phyloP scores from a whole-genome alignment of 2,888 invertebrate species.

The Folsomia manolachei region DNA sequence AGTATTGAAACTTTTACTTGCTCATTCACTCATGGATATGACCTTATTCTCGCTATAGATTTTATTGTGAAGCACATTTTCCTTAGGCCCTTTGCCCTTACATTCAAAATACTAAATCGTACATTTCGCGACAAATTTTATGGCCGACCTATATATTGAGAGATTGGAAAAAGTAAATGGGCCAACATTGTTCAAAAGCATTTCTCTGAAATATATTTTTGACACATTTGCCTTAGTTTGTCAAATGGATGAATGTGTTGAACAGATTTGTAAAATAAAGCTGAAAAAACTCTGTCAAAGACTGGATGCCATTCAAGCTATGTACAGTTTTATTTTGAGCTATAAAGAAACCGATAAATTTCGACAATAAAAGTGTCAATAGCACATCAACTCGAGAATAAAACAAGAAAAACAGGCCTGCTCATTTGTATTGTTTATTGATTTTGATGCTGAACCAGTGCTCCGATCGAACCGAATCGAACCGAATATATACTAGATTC shows the following conservation, averaged over 20 bases:
- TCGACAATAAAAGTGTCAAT: conserved; percentile 15
- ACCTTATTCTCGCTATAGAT: not conserved
- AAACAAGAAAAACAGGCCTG: conserved; percentile 11
- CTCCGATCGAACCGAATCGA: no score
- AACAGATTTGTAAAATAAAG: not conserved
- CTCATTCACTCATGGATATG: not conserved
- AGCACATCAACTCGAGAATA: conserved; percentile 17
- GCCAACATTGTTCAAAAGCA: not conserved
- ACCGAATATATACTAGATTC: no score
- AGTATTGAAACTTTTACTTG: not conserved
- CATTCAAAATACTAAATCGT: not conserved
- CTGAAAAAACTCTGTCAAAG: no score
- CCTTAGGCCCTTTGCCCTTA: not conserved
- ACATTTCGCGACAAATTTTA: not conserved
- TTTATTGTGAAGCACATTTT: not conserved
- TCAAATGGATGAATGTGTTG: no score
- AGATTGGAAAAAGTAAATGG: not conserved
- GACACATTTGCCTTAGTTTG: not conserved
- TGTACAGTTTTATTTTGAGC: not conserved
- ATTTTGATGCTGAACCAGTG: not conserved
- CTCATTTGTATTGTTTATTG: conserved; percentile 20
- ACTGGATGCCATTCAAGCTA: not conserved
- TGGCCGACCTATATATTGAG: not conserved
- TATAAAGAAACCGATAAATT: conserved; percentile 15
- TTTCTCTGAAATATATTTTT: not conserved